Conservation (phyloP, 2,797 vertebrate species). For the Neosilurus mollespiculum region DNA sequence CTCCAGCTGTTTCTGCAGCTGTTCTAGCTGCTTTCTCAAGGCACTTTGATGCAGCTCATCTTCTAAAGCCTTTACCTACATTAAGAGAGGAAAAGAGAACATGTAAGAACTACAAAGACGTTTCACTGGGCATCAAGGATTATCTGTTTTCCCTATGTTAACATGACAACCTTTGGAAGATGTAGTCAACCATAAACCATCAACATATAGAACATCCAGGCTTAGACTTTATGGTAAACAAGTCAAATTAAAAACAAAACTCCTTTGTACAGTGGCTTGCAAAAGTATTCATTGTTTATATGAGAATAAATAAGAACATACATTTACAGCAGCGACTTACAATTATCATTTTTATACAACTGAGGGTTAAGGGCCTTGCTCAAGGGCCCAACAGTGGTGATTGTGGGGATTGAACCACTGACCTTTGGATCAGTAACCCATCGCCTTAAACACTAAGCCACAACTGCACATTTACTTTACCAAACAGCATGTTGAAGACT, state of each 20-base stretch:
- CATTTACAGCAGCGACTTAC: too few relatives aligned
- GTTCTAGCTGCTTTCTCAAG: conserved; percentile 67
- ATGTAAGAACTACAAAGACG: neutral
- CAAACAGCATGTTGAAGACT: too few relatives aligned
- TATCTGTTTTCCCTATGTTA: neutral
- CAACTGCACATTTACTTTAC: too few relatives aligned
- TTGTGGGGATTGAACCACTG: too few relatives aligned
- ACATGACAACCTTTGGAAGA: neutral
- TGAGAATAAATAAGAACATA: too few relatives aligned
- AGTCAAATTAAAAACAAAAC: neutral
- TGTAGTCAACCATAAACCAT: neutral
- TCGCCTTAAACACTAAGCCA: too few relatives aligned
- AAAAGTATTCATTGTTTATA: too few relatives aligned
- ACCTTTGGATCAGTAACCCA: too few relatives aligned
- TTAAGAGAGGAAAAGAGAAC: neutral
- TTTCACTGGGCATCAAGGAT: neutral
- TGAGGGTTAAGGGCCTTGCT: too few relatives aligned
- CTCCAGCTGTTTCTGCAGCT: conserved; percentile 73
- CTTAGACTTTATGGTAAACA: neutral
- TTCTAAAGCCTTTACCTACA: conserved; percentile 71
- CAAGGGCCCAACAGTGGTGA: too few relatives aligned
- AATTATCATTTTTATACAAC: too few relatives aligned
- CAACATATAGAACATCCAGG: neutral
- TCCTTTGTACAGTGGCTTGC: neutral
- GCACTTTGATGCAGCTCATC: conserved; percentile 66